A percentile compares a stretch with the other conserved stretches of the same genome.
These are phyloP conservation scores for Gracilinanus agilis DNA, from an alignment of 2,113 vertebrate species.

Conservation along the genomic window DNA sequence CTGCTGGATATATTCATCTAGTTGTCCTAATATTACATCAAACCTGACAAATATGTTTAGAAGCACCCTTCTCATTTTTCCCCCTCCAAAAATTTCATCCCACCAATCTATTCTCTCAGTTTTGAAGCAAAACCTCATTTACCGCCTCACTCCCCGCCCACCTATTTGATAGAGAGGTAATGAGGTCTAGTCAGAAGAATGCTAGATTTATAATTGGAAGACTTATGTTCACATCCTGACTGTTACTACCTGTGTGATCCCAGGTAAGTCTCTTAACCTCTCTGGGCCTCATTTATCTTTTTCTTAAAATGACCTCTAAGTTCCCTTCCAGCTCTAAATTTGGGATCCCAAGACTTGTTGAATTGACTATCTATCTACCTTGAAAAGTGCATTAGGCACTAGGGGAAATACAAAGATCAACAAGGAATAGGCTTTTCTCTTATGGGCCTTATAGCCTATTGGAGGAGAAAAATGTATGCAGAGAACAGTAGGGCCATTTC, in stretches of 20 bases:
- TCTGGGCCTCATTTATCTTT: constrained; percentile 13
- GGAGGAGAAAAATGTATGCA: background rate
- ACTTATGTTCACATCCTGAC: background rate
- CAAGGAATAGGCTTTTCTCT: background rate
- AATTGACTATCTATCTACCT: background rate
- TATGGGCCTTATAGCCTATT: background rate
- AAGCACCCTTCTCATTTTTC: background rate
- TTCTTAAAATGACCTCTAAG: background rate
- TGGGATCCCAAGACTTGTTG: background rate
- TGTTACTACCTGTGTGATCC: background rate
- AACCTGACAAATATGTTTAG: background rate
- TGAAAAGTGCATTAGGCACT: background rate
- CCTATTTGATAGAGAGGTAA: too few species aligned
- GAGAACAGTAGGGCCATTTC: background rate
- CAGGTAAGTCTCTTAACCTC: background rate
- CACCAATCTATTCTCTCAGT: background rate
- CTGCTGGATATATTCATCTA: background rate
- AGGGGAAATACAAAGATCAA: background rate
- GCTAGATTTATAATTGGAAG: background rate
- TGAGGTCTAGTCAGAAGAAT: background rate
- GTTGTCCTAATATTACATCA: background rate
- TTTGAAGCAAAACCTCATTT: background rate
- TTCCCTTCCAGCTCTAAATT: background rate
- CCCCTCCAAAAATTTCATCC: too few species aligned
- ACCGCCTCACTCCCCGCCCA: too few species aligned